A percentile compares a stretch with the other conserved stretches of the same genome.
Evolutionary conservation across 2,797 vertebrate species (phyloP).

Genomic region (Avahi laniger): DNA sequence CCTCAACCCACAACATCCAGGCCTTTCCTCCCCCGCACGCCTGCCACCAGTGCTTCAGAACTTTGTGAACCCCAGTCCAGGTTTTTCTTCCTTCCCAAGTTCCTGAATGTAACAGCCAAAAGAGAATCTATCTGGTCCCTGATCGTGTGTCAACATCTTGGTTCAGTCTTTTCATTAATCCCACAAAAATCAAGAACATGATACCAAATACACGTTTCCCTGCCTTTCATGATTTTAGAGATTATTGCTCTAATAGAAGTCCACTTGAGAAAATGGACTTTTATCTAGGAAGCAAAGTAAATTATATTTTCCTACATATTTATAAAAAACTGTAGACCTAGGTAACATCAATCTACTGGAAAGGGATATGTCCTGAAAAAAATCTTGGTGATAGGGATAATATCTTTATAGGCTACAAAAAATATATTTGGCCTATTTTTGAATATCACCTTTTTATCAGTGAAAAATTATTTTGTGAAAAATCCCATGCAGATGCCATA

Average conservation of each 20-base stretch:
- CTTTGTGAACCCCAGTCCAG: neutral
- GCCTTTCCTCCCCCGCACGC: neutral
- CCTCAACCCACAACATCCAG: neutral
- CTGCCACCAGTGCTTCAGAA: neutral
- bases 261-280: neutral
- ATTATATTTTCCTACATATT: neutral
- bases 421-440: neutral
- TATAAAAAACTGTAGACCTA: neutral
- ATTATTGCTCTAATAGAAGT: neutral
- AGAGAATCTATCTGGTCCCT: neutral
- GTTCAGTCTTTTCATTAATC: neutral
- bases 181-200: neutral
- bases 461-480: constrained; percentile 28
- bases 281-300: neutral
- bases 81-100: neutral
- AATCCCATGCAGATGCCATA: neutral
- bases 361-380: neutral
- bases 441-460: neutral
- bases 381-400: neutral
- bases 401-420: constrained; percentile 10
- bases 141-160: neutral
- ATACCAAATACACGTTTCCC: neutral
- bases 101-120: neutral
- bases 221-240: constrained; percentile 1
- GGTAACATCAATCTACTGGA: neutral